Evolutionary conservation across 1,140 invertebrate genomes (phyloP).

Genomic region (Chrysoperla carnea): DNA sequence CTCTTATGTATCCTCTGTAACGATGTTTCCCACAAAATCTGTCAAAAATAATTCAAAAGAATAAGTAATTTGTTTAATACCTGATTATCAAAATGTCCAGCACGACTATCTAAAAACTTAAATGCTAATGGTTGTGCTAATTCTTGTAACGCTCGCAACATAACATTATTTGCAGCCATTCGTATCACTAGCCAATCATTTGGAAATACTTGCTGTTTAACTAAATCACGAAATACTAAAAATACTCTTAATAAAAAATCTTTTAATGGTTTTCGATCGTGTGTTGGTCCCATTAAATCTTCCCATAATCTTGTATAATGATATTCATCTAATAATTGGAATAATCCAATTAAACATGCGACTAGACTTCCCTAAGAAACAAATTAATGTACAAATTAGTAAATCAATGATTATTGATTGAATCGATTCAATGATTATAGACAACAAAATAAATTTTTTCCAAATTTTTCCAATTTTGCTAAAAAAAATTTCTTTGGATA

Average conservation of each 20-base stretch:
- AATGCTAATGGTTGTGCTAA: conserved; percentile 72
- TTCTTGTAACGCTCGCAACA: conserved; percentile 71
- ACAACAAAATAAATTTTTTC: too few species aligned
- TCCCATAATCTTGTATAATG: conserved; percentile 83
- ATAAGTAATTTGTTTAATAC: conserved; percentile 18
- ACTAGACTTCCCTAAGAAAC: conserved; percentile 70
- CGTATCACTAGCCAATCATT: conserved; percentile 87
- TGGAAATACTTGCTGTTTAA: conserved; percentile 72
- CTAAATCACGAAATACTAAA: conserved; percentile 69
- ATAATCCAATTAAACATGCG: conserved; percentile 63
- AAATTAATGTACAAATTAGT: conserved; percentile 12
- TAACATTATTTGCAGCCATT: conserved; percentile 76
- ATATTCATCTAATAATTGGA: conserved; percentile 70
- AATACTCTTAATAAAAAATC: conserved; percentile 83
- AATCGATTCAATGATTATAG: too few species aligned
- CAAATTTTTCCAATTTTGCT: too few species aligned
- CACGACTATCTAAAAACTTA: conserved; percentile 52
- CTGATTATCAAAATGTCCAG: conserved; percentile 45
- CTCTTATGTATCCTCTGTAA: too few species aligned
- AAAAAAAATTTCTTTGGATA: too few species aligned
- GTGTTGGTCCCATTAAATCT: conserved; percentile 38
- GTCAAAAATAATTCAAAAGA: too few species aligned
- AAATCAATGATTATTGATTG: too few species aligned
- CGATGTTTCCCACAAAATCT: too few species aligned
- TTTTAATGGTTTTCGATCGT: conserved; percentile 54